Conservation (phyloP, 2,888 invertebrate genomes). For the Platypus cylindrus region DNA sequence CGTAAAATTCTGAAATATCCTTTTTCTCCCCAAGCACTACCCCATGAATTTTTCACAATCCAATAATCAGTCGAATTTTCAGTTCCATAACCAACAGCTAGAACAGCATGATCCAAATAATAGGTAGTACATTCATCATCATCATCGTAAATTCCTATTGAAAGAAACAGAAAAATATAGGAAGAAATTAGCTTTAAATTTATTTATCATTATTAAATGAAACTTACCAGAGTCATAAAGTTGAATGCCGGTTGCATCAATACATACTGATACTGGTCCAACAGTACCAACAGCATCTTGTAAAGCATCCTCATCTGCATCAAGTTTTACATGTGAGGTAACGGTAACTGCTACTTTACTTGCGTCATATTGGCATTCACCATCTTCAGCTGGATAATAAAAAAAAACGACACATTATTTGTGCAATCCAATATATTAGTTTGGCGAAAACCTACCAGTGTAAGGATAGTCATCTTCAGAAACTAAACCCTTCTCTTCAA, state of each 20-base stretch:
- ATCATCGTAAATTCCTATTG: slow-evolving; percentile 3
- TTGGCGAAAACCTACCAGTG: too few relatives aligned
- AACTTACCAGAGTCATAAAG: slow-evolving; percentile 7
- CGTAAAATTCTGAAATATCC: slow-evolving; percentile 2
- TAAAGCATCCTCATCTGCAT: slow-evolving; percentile 9
- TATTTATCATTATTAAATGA: too few relatives aligned
- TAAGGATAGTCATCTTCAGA: not conserved
- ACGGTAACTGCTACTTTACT: slow-evolving; percentile 8
- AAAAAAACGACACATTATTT: too few relatives aligned
- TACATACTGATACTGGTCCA: slow-evolving; percentile 12
- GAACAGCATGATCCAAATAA: not conserved
- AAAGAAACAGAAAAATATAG: too few relatives aligned
- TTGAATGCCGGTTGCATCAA: slow-evolving; percentile 7
- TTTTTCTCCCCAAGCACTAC: not conserved
- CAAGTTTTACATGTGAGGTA: slow-evolving; percentile 1
- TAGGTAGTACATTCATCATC: not conserved
- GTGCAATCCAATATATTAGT: too few relatives aligned
- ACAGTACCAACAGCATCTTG: slow-evolving; percentile 8
- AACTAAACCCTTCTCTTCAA: slow-evolving; percentile 3
- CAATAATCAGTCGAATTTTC: slow-evolving; percentile 1
- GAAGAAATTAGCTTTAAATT: too few relatives aligned
- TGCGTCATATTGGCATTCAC: slow-evolving; percentile 6
- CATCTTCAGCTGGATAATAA: too few relatives aligned
- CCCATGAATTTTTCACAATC: slow-evolving; percentile 6
- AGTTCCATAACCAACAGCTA: slow-evolving; percentile 1